Percentiles rank a stretch among this genome's conserved stretches.
These are phyloP conservation scores for Halictus rubicundus DNA, from an alignment of 1,140 invertebrate species.

Conservation along the genomic window DNA sequence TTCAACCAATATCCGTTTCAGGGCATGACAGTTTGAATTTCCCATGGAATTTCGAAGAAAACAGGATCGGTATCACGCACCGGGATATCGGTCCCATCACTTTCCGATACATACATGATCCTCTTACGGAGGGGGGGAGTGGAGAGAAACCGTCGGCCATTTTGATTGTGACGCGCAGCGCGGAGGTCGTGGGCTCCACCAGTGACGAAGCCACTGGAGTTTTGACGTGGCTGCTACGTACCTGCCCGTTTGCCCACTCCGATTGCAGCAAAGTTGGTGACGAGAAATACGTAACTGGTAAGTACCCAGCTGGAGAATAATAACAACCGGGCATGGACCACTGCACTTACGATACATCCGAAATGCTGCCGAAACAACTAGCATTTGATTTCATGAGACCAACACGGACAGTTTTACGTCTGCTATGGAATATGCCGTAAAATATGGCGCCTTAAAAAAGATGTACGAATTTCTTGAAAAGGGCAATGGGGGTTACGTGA, in stretches of 20 bases:
- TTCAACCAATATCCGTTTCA: neutral
- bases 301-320: conserved; percentile 88
- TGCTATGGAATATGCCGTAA: conserved; percentile 70
- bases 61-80: neutral
- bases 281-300: conserved; percentile 97
- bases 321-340: conserved; percentile 85
- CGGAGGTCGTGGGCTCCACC: conserved; percentile 83
- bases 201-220: conserved; percentile 94
- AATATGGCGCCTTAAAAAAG: conserved; percentile 82
- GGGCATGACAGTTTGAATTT: neutral
- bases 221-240: conserved; percentile 97
- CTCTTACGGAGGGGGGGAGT: conserved; percentile 6
- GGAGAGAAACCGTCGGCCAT: conserved; percentile 78
- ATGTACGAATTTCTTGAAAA: conserved; percentile 62
- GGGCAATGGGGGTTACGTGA: conserved; percentile 51
- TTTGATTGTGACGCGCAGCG: conserved; percentile 87
- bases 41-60: neutral
- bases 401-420: conserved; percentile 58
- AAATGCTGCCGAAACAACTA: conserved; percentile 50
- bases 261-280: conserved; percentile 95
- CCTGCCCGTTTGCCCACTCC: conserved; percentile 94
- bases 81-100: conserved; percentile 7
- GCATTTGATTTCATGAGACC: conserved; percentile 45
- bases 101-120: conserved; percentile 33
- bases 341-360: conserved; percentile 60